phyloP scores from a whole-genome alignment of 2,888 invertebrate genomes.

The Drosophila kanekoi region DNA sequence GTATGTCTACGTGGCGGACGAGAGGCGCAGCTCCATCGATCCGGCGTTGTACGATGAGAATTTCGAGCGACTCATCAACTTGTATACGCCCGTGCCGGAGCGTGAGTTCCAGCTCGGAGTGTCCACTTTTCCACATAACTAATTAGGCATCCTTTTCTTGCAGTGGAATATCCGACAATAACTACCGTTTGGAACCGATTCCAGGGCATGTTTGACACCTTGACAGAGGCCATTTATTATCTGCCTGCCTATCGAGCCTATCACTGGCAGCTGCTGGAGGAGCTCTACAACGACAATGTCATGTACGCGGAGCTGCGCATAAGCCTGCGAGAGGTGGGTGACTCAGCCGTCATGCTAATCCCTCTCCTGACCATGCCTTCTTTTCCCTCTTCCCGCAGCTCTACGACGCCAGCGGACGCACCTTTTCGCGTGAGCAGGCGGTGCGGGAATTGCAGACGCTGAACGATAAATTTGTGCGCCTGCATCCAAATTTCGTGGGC shows the following conservation, averaged over 20 bases:
- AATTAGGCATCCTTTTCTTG: not conserved
- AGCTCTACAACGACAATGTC: slow-evolving; percentile 88
- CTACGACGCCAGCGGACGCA: slow-evolving; percentile 87
- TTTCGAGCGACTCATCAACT: slow-evolving; percentile 87
- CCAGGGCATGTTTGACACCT: slow-evolving; percentile 85
- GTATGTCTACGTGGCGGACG: slow-evolving; percentile 75
- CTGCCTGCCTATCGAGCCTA: slow-evolving; percentile 87
- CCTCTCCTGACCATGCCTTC: not conserved
- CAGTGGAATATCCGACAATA: slow-evolving; percentile 82
- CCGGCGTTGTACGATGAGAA: slow-evolving; percentile 86
- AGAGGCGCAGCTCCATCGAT: slow-evolving; percentile 84
- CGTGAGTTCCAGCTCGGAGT: slow-evolving; percentile 59
- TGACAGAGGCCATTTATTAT: slow-evolving; percentile 86
- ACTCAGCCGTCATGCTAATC: fast-evolving
- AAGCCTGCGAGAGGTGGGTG: slow-evolving; percentile 67
- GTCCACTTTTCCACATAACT: too few species aligned
- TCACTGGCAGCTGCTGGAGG: slow-evolving; percentile 86
- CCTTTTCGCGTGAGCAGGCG: slow-evolving; percentile 85
- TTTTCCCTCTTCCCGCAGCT: slow-evolving; percentile 72
- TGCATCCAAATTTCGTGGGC: slow-evolving; percentile 87
- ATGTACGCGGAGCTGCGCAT: slow-evolving; percentile 87
- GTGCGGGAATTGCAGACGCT: slow-evolving; percentile 83
- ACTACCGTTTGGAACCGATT: slow-evolving; percentile 86
- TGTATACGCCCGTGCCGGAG: slow-evolving; percentile 86
- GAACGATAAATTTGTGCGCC: slow-evolving; percentile 85